A percentile compares a stretch with the other conserved stretches of the same genome.
These are phyloP conservation scores for Epirrhoe alternata DNA, from an alignment of 2,888 invertebrate species.

Conservation along the genomic window DNA sequence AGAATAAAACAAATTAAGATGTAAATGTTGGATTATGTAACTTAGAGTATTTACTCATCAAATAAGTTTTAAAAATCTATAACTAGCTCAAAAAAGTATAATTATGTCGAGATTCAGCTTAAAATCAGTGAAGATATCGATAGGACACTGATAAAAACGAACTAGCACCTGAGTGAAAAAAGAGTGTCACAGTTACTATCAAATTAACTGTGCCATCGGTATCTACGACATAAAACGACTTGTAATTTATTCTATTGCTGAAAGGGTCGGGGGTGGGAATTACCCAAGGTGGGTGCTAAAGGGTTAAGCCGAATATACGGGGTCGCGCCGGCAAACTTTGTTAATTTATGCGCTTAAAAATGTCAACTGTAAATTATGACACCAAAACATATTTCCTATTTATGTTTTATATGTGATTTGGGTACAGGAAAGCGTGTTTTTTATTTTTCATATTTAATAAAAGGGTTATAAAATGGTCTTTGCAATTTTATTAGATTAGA, in stretches of 20 bases:
- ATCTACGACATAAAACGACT: slow-evolving; percentile 84
- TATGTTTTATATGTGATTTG: slow-evolving; percentile 67
- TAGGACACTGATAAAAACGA: neutral
- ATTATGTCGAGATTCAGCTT: no score
- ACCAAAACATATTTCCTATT: slow-evolving; percentile 83
- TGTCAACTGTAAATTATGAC: slow-evolving; percentile 85
- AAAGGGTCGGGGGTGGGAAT: slow-evolving; percentile 85
- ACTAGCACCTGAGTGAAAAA: slow-evolving; percentile 11
- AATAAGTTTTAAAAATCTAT: no score
- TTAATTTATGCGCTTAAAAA: slow-evolving; percentile 86
- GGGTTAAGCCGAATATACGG: slow-evolving; percentile 85
- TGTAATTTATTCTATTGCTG: slow-evolving; percentile 86
- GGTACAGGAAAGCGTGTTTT: slow-evolving; percentile 37
- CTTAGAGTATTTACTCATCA: no score
- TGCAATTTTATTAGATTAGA: neutral
- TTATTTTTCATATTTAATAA: slow-evolving; percentile 20
- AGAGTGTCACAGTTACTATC: neutral
- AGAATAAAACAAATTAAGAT: no score
- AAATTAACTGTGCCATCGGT: slow-evolving; percentile 52
- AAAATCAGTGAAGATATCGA: no score
- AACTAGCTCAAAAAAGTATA: no score
- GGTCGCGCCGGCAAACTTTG: slow-evolving; percentile 82
- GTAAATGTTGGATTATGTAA: no score
- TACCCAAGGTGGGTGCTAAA: slow-evolving; percentile 86
- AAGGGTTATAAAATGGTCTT: neutral